phyloP scores from a whole-genome alignment of 2,113 vertebrate genomes.

The Cottus gobio region DNA sequence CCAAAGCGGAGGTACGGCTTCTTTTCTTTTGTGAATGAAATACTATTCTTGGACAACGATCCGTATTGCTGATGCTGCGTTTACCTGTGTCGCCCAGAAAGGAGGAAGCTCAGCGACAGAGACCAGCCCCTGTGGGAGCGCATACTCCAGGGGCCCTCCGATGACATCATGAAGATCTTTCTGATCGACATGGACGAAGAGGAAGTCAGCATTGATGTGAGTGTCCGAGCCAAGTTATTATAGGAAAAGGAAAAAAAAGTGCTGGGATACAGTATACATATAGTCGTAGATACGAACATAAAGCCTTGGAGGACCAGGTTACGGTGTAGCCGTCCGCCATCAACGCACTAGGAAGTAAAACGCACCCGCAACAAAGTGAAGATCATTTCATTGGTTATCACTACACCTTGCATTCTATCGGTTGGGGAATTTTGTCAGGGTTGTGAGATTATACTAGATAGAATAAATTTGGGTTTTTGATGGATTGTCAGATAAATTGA shows the following conservation, averaged over 20 bases:
- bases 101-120: slow-evolving; percentile 84
- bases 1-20: slow-evolving; percentile 88
- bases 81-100: slow-evolving; percentile 80
- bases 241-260: too few species aligned
- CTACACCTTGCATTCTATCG: too few species aligned
- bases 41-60: background rate
- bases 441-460: background rate
- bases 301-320: too few species aligned
- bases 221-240: slow-evolving; percentile 35
- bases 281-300: too few species aligned
- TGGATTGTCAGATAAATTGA: background rate
- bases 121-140: slow-evolving; percentile 91
- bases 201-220: slow-evolving; percentile 93
- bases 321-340: too few species aligned
- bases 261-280: too few species aligned
- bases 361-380: too few species aligned
- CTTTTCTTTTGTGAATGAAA: background rate
- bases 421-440: too few species aligned
- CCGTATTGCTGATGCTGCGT: background rate
- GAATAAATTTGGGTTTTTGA: background rate
- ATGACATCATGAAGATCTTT: slow-evolving; percentile 90
- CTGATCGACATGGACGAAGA: slow-evolving; percentile 91
- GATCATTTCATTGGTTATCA: too few species aligned
- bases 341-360: too few species aligned
- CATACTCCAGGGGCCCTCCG: slow-evolving; percentile 91